Evolutionary conservation across 92 coral and sea anemone species (phyloP).

Genomic region (Pocillopora meandrina): DNA sequence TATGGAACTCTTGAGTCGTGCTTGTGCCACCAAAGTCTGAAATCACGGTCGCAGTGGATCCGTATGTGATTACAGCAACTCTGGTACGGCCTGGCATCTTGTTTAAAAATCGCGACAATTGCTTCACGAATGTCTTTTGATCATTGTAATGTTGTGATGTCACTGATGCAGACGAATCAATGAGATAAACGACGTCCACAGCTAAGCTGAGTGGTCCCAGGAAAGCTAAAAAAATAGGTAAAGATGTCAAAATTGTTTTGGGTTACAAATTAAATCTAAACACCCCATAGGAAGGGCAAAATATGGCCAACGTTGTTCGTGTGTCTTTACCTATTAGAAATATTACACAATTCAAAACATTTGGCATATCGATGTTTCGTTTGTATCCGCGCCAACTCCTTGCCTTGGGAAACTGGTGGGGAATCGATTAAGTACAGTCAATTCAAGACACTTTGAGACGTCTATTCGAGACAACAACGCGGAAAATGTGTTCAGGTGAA

Average conservation of each 20-base stretch:
- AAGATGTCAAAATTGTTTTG: too few species aligned
- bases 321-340: conserved; percentile 21
- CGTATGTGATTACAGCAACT: conserved; percentile 64
- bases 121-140: conserved; percentile 52
- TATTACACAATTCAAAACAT: conserved; percentile 12
- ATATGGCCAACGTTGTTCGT: too few species aligned
- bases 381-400: background rate
- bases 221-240: background rate
- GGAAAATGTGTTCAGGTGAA: background rate
- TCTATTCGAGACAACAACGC: background rate
- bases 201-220: conserved; percentile 53
- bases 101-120: conserved; percentile 54
- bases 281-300: background rate
- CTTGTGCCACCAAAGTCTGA: conserved; percentile 39
- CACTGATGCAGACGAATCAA: conserved; percentile 64
- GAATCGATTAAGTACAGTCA: background rate
- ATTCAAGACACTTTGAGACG: background rate
- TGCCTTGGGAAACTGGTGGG: background rate
- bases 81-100: conserved; percentile 47
- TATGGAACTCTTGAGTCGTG: conserved; percentile 27
- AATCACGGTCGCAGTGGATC: conserved; percentile 47
- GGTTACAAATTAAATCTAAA: background rate
- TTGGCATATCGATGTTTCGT: conserved; percentile 7
- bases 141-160: conserved; percentile 22
- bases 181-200: conserved; percentile 58